A percentile compares a stretch with the other conserved stretches of the same genome.
Evolutionary conservation across 2,888 invertebrate species (phyloP).

Genomic region (Hemithea aestivaria): DNA sequence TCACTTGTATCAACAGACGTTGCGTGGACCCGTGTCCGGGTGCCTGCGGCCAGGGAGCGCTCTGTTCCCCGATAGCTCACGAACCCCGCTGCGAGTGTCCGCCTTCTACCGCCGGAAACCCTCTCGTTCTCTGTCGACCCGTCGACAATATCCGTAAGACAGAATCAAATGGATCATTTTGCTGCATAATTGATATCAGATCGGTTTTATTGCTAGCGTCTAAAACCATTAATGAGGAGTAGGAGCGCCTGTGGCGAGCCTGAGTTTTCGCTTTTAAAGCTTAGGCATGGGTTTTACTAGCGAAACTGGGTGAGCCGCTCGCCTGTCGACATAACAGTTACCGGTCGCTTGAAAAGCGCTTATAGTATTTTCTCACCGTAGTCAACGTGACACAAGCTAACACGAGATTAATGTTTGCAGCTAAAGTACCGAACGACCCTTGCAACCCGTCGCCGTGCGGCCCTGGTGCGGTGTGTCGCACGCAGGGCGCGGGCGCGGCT

Average conservation of each 20-base stretch:
- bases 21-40: constrained; percentile 87
- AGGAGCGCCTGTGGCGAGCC: constrained; percentile 39
- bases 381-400: constrained; percentile 7
- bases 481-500: constrained; percentile 83
- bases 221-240: constrained; percentile 24
- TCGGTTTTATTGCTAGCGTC: constrained; percentile 19
- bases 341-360: constrained; percentile 45
- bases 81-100: constrained; percentile 85
- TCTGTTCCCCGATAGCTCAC: constrained; percentile 85
- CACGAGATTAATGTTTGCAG: constrained; percentile 44
- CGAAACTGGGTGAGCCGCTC: constrained; percentile 56
- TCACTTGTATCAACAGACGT: constrained; percentile 84
- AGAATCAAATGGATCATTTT: constrained; percentile 59
- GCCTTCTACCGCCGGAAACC: constrained; percentile 84
- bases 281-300: constrained; percentile 78
- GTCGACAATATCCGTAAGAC: constrained; percentile 73
- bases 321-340: constrained; percentile 14
- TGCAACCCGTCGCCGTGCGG: constrained; percentile 92
- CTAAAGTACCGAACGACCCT: constrained; percentile 80
- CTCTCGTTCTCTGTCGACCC: constrained; percentile 83
- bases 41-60: constrained; percentile 85
- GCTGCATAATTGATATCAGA: constrained; percentile 40
- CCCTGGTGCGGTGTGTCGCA: constrained; percentile 88
- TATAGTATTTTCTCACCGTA: constrained; percentile 27
- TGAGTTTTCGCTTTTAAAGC: constrained; percentile 70